Base-by-base conservation (phyloP, 2,888 invertebrate genomes). In the Criorhina ranunculi region DNA sequence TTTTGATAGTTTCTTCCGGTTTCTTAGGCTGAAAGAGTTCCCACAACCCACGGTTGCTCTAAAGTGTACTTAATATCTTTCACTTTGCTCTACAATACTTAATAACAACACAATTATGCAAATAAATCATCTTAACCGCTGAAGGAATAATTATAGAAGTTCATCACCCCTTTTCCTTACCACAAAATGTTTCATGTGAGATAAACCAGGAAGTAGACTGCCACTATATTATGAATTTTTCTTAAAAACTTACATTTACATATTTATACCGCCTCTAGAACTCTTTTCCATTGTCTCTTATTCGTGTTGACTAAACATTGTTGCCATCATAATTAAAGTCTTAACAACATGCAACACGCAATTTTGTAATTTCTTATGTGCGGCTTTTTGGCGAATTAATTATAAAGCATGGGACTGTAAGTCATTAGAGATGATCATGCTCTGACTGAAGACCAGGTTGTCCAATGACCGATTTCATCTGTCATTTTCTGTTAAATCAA, bases 321-420 rank as follows among this genome's bases (percentile, higher is more conserved):
- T 59, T 40, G 59, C 57, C 57, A 19, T 37, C 57, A 57, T 40
- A 42, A 60, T 60, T 60, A 57, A n/a, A 35, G 8, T 55, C 33
- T n/a, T n/a, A 37, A 59, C 24, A 24, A 40, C 19, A 12, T 37
- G 40, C 19, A 40, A 12, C 59, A 40, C 40, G 40, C 40, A 24
- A 24, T 40, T 57, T 2, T n/a, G 15, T 11, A 37, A 19, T 12
- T 57, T 57, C 19, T 8, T 6, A 17, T 57, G n/a, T n/a, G 11
- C 57, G 57, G 57, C 57, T 57, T 60, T n/a, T 42, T 29, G 42
- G 15, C 44, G 44, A 44, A 62, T 31, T 62, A 62, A 62, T 62
- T 44, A 62, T 9, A 62, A 12, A 8, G 42, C 15, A 44, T 62
- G 60, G 31, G 42, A 60, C 29, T 29, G 12, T 24, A 8, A 59